A percentile compares a stretch with the other conserved stretches of the same genome.
Evolutionary conservation across 2,797 vertebrate species (phyloP).

Genomic region (Zalophus californianus): DNA sequence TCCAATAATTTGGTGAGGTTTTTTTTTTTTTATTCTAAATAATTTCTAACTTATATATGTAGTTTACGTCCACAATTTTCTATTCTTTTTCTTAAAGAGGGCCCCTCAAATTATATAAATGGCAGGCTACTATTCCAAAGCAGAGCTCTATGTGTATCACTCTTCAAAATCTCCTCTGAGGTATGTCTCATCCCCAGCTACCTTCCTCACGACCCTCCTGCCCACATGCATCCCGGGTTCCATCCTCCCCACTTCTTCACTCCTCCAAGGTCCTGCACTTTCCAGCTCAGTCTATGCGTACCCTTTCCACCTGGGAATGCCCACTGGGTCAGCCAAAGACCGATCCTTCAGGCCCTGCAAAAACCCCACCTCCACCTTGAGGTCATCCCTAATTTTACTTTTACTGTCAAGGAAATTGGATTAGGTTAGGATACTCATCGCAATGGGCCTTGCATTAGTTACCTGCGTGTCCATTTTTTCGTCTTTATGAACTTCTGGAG

Average conservation of each 20-base stretch:
- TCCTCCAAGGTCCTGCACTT: neutral
- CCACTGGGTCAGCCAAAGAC: neutral
- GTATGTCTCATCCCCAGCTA: no score
- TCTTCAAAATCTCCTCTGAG: neutral
- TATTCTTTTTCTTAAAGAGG: constrained; percentile 18
- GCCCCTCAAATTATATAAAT: neutral
- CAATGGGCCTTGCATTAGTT: neutral
- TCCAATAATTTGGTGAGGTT: neutral
- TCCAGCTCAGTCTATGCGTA: neutral
- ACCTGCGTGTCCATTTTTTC: neutral
- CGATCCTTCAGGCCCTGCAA: neutral
- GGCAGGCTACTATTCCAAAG: neutral
- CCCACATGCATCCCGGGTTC: fast-evolving
- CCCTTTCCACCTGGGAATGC: neutral
- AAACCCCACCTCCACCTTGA: neutral
- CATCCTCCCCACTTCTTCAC: neutral
- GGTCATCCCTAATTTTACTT: neutral
- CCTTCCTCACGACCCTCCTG: fast-evolving
- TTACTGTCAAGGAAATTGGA: neutral
- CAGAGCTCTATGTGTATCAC: neutral
- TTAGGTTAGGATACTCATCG: neutral
- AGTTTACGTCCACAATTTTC: neutral
- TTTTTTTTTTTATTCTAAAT: constrained; percentile 9
- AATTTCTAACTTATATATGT: neutral
- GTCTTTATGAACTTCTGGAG: neutral